Base-by-base conservation (phyloP, 2,113 vertebrate genomes). In the Lagopus muta region DNA sequence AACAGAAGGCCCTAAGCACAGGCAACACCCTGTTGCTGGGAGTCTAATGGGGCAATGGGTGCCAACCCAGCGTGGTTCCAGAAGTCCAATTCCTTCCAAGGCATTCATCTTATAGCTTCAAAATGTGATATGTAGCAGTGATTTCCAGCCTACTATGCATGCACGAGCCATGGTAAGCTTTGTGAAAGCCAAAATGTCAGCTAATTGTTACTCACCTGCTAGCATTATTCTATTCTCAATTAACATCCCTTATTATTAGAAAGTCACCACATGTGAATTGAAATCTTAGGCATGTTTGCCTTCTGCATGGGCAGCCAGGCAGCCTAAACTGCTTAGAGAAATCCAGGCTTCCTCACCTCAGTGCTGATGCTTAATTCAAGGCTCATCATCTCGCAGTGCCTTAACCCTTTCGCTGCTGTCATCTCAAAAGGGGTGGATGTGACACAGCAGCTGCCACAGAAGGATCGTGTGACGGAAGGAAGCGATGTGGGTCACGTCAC, bases 301-400 rank as follows among this genome's bases (percentile, higher is more conserved):
- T 96, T 96, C 83, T 96, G 76, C 86, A 45, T 86, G 86, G 95
- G 83, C 90, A 93, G 4, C 73, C 90, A 90, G 89, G 67, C 54
- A 95, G 82, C 73, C 38, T 18, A 70, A 89, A 70, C 7, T n/a
- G 80, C 90, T 82, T 9, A 81, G 74, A 89, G 73, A 81, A 88
- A 72, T 9, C 42, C 79, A 80, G 55, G 38, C 19, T 91, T 62
- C 67, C 50, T 54, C 43, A 43, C 20, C 77, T 61, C 52, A 2
- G 47, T 10, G 70, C 76, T 88, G 55, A 45, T 62, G 75, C 13
- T n/a, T 13, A 70, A 36, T 8, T 73, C 47, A 42, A 54, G 45
- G 75, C 20, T 3, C 21, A 52, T 6, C 10, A 10, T 66, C 74
- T 43, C 34, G 7, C 7, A 0, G 11, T 11, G 43, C 34, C 0